A percentile compares a stretch with the other conserved stretches of the same genome.
phyloP scores from a whole-genome alignment of 2,113 vertebrate genomes.

The Ramphastos sulfuratus region DNA sequence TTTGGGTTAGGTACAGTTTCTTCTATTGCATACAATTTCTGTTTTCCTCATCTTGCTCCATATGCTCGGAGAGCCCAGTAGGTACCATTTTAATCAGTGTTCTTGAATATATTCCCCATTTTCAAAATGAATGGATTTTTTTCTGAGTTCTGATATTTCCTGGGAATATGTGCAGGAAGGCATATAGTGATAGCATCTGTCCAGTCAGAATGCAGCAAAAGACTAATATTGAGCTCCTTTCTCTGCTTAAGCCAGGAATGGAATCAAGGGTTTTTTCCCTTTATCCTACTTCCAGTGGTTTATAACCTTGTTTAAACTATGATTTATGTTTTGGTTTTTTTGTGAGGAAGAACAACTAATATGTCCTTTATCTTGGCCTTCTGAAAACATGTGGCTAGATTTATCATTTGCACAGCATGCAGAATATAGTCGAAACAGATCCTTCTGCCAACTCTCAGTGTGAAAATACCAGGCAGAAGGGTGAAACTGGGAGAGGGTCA shows the following conservation, averaged over 20 bases:
- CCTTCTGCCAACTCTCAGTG: background rate
- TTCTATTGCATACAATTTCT: background rate
- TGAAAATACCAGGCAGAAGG: background rate
- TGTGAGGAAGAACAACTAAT: background rate
- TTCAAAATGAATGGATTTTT: background rate
- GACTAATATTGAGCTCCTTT: background rate
- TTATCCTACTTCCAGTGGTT: background rate
- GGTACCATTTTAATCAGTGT: rapidly evolving
- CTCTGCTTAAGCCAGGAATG: background rate
- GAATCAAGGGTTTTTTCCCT: background rate
- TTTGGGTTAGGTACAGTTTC: background rate
- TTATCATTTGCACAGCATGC: background rate
- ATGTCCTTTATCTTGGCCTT: background rate
- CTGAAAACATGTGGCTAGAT: background rate
- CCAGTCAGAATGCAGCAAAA: background rate
- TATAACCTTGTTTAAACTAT: background rate
- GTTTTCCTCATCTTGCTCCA: rapidly evolving
- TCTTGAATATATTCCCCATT: background rate
- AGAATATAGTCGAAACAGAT: background rate
- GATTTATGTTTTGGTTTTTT: background rate
- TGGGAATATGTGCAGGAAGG: background rate
- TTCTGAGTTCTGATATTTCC: slow-evolving; percentile 4
- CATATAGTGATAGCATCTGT: slow-evolving; percentile 18
- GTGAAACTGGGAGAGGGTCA: background rate
- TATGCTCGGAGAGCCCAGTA: background rate